Evolutionary conservation across 1,140 invertebrate genomes (phyloP), one percentile per base, ranked within the genome.

Genomic region (Sitodiplosis mosellana): DNA sequence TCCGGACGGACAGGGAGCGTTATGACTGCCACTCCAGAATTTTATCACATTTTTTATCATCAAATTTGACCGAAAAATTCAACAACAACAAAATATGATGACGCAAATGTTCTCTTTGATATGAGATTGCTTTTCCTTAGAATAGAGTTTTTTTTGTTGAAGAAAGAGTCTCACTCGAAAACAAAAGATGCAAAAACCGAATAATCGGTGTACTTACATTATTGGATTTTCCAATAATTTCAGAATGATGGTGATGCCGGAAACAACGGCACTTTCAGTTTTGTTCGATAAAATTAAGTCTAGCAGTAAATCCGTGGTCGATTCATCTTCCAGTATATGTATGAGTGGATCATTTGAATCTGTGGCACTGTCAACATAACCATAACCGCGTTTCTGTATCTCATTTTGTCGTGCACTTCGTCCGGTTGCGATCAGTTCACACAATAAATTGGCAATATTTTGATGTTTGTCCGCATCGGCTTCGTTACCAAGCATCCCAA

Each of bases 361-460:
- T 15, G 54, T 56, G 50, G 57, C 55, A 51, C 55, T 56, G 48
- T 61, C 61, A 37, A 57, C 54, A 45, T 58, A 60, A 52, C 62
- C 60, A 56, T 60, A 61, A 41, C 53, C 59, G 58, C 57, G 59
- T 51, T 59, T 69, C 58, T 82, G 77, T 44, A 66, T 66, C 34
- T 67, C 65, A 55, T 67, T 71, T 56, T 69, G 68, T 57, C 74
- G 72, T 59, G 73, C 75, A 52, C 85, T 78, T 56, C 83, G 67
- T 37, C 76, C 74, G 52, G 74, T 72, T 52, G 72, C 70, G 54
- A 87, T 75, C 59, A 87, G 78, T 73, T 89, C 84, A 73, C 77
- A 82, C 53, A 90, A 70, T 59, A 87, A 74, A 66, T 85, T 78
- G 55, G 84, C 73, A 60, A 81, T 81, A 71, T 88, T 88, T 56